phyloP scores from a whole-genome alignment of 1,140 invertebrate species.

The Apis mellifera region DNA sequence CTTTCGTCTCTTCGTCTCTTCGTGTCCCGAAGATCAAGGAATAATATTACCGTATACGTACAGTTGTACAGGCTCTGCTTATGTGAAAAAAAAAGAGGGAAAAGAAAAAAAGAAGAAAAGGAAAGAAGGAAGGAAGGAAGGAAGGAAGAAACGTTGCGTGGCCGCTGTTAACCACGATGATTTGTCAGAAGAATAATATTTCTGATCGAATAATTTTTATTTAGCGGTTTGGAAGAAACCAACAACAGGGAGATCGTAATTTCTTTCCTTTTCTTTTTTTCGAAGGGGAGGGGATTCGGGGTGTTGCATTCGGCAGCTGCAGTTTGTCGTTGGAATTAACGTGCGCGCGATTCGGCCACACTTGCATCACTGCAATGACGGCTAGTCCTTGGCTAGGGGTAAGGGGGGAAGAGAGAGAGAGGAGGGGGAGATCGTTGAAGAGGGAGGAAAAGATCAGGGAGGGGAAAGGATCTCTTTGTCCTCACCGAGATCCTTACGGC shows the following conservation, averaged over 20 bases:
- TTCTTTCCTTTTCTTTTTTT: background rate
- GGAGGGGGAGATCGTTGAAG: conserved; percentile 27
- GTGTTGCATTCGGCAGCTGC: conserved; percentile 55
- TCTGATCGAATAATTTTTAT: background rate
- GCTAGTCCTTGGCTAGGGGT: conserved; percentile 20
- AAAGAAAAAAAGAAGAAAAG: no score
- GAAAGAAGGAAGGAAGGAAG: no score
- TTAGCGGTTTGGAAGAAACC: background rate
- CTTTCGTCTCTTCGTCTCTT: background rate
- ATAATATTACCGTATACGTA: background rate
- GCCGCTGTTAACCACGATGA: conserved; percentile 13
- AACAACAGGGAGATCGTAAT: background rate
- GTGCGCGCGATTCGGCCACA: conserved; percentile 33
- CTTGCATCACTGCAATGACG: conserved; percentile 61
- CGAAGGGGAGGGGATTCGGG: background rate
- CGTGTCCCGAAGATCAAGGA: background rate
- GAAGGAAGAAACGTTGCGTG: background rate
- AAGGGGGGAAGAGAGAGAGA: background rate
- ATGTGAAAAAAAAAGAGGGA: background rate
- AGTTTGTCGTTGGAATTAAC: conserved; percentile 33
- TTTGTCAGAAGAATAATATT: conserved; percentile 1
- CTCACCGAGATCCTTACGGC: conserved; percentile 60
- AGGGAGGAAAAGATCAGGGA: conserved; percentile 39
- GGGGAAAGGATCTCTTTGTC: conserved; percentile 69
- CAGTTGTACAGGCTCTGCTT: no score